Evolutionary conservation across 2,888 invertebrate species (phyloP), one percentile per base, ranked within the genome.

Genomic region (Chydorus sphaericus): DNA sequence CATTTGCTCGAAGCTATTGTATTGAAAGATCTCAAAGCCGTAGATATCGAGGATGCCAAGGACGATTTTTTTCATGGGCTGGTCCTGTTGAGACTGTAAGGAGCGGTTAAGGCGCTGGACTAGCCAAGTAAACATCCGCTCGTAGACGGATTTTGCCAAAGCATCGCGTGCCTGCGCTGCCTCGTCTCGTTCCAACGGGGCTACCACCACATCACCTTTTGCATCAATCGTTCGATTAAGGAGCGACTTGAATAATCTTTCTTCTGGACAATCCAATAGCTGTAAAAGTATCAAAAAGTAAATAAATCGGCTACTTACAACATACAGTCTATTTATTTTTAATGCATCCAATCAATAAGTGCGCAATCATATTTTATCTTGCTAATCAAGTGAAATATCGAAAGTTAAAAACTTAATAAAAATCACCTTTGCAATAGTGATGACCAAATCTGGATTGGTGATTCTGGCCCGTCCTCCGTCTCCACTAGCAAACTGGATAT

Each of bases 11-110:
- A 86, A 86, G 66, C 85, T 85, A 67, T 93, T 93, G 62, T 79
- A 83, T 54, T 85, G 79, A 73, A 93, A 91, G 61, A 93, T 89
- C 71, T 93, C 92, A 68, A 93, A 93, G 51, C 92, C 93, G 65
- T 93, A 93, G 64, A 93, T 93, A 68, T 93, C 92, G 61, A 93
- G 71, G 62, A 93, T 87, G 2, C 92, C 92, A 72, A 55, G 55
- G 8, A 55, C 55, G n/a, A 77, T 76, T 23, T 80, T 81, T 59
- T 80, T 81, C 59, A 74, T 75, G 1, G 73, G 71, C n/a, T n/a
- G n/a, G 18, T 75, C 71, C 38, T 72, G 75, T 10, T 63, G 59
- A 0, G 82, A 77, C 56, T 81, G 78, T 26, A 90, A 71, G 0
- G 88, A 85, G 29, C 77, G 70, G 70, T 92, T 92, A 53, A 92